Evolutionary conservation across 2,797 vertebrate genomes (phyloP).

Genomic region (Cephalopachus bancanus): DNA sequence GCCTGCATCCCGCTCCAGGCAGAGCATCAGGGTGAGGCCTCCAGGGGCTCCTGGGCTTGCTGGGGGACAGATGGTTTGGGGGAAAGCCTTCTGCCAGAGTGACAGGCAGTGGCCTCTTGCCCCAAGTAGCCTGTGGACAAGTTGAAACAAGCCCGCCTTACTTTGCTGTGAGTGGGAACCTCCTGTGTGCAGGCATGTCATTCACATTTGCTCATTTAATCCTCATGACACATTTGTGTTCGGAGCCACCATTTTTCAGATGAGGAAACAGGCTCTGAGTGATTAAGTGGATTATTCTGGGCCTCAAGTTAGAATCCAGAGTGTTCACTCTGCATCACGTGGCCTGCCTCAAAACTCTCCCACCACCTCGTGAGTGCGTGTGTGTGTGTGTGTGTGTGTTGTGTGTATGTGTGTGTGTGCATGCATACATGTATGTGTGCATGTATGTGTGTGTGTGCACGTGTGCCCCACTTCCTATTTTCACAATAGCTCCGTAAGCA

Average conservation of each 20-base stretch:
- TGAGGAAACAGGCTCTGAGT: background rate
- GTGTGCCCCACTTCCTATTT: background rate
- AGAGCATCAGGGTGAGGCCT: no score
- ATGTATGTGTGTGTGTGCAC: no score
- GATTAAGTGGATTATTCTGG: background rate
- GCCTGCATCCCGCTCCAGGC: no score
- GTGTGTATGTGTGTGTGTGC: no score
- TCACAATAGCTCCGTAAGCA: background rate
- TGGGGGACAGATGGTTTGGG: background rate
- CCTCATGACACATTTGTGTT: background rate
- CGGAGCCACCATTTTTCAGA: background rate
- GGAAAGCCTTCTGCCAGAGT: background rate
- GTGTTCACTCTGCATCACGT: background rate
- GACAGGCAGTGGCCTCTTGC: background rate
- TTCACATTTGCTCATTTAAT: background rate
- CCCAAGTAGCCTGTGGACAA: background rate
- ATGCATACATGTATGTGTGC: no score
- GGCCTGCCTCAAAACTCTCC: background rate
- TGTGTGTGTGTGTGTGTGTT: no score
- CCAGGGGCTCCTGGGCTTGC: no score
- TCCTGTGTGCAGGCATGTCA: background rate
- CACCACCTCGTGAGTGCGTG: no score
- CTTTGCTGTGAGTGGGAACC: no score
- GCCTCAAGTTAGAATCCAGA: background rate
- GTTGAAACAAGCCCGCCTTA: background rate